Conservation (phyloP, 2,797 vertebrate species). For the Lophura swinhoii region DNA sequence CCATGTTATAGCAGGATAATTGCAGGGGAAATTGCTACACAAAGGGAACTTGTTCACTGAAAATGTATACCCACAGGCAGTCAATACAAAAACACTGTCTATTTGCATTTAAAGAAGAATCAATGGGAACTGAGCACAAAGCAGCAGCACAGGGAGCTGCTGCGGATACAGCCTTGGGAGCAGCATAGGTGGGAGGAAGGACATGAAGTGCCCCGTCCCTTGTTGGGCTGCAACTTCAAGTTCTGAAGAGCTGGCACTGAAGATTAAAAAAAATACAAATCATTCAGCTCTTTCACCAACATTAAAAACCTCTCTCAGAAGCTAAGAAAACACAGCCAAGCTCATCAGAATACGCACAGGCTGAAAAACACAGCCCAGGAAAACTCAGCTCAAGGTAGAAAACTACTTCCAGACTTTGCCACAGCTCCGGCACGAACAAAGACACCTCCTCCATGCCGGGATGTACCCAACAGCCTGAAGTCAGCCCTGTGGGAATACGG, state of each 20-base stretch:
- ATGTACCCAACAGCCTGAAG: not conserved
- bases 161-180: not conserved
- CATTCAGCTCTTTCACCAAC: not conserved
- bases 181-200: not conserved
- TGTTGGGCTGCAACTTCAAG: accelerated
- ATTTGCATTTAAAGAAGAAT: constrained; percentile 1
- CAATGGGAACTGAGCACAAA: not conserved
- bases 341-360: not conserved
- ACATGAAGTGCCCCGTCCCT: not conserved
- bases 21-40: not conserved
- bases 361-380: not conserved
- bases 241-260: not conserved
- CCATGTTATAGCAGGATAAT: not conserved
- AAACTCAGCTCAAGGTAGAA: not conserved
- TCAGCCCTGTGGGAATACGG: accelerated
- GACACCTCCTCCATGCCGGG: not conserved
- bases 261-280: not conserved
- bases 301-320: not conserved
- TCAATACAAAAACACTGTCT: not conserved
- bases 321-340: not conserved
- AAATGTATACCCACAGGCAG: not conserved
- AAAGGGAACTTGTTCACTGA: not conserved
- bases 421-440: not conserved
- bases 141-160: not conserved
- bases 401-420: not conserved